Evolutionary conservation across 1,140 invertebrate species (phyloP), one percentile per base, ranked within the genome.

Genomic region (Drosophila pandora): DNA sequence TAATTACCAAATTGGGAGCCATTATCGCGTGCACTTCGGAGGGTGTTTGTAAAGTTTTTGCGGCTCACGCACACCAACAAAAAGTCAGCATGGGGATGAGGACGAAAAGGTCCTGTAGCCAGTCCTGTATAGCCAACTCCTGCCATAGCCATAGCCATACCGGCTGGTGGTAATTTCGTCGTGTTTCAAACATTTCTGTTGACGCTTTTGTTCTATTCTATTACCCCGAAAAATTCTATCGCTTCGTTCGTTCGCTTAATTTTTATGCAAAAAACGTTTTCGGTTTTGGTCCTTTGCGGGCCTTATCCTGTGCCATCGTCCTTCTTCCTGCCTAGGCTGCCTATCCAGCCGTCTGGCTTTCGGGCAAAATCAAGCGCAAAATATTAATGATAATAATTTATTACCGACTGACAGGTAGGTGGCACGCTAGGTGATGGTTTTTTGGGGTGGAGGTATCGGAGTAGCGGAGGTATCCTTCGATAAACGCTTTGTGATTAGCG

Each of bases 301-400:
- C 54, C 41, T 43, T 57, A 47, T 56, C 55, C 54, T 47, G 43
- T 9, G 52, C 50, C 30, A 28, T 50, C 41, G 52, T 70, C 41
- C 17, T 43, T 32, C 52, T 79, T 69, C 43, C 50, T 63, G 63
- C 25, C 37, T 34, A 25, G 30, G 4, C 13, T 17, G 17, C 17
- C 17, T 17, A 17, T 17, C 17, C 17, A 17, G 17, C 17, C 17
- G 43, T 59, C 23, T 39, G 57, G 39, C 12, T 47, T 47, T 47
- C 34, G 56, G 55, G 28, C 65, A 81, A 81, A 81, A 81, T 81
- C 78, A 81, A 81, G 78, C 78, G 72, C 78, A 81, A 81, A 81
- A 81, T 81, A 82, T 82, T 82, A 82, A 82, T 82, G 79, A 82
- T 82, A 82, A 82, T 82, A 82, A 82, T 82, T 82, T 82, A 82